Percentiles rank a stretch among this genome's conserved stretches.
phyloP scores from a whole-genome alignment of 2,888 invertebrate species.

The Sepioteuthis lessoniana region DNA sequence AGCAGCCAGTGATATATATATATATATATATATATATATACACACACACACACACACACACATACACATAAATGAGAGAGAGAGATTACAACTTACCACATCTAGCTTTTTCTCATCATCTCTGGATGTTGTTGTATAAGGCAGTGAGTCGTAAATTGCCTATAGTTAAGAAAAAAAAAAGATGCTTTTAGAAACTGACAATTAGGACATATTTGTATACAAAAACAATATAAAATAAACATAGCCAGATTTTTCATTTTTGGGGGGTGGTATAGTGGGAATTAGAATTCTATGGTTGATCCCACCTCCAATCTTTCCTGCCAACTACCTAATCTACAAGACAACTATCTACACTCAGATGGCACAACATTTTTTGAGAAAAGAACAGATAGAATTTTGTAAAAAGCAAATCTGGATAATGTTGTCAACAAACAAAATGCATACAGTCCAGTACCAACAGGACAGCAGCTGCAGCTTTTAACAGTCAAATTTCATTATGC shows the following conservation, averaged over 20 bases:
- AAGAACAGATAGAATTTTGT: neutral
- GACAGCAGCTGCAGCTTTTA: neutral
- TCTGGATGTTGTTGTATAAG: conserved; percentile 62
- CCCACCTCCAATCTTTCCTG: neutral
- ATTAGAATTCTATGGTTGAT: neutral
- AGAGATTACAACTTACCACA: conserved; percentile 65
- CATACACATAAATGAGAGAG: too few relatives aligned
- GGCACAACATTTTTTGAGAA: neutral
- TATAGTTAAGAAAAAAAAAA: conserved; percentile 60
- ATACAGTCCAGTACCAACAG: neutral
- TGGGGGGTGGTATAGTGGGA: neutral
- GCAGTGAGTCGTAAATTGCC: conserved; percentile 72
- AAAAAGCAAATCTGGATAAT: neutral
- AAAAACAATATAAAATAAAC: neutral
- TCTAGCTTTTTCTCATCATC: conserved; percentile 60
- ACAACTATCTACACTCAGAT: neutral
- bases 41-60: too few relatives aligned
- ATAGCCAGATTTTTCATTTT: too few relatives aligned
- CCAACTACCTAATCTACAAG: neutral
- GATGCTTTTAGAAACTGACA: neutral
- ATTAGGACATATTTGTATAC: neutral
- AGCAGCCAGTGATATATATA: too few relatives aligned
- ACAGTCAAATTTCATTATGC: neutral
- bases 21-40: too few relatives aligned
- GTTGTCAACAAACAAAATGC: too few relatives aligned